Evolutionary conservation across 2,888 invertebrate genomes (phyloP).

Genomic region (Cremastinae sp.): DNA sequence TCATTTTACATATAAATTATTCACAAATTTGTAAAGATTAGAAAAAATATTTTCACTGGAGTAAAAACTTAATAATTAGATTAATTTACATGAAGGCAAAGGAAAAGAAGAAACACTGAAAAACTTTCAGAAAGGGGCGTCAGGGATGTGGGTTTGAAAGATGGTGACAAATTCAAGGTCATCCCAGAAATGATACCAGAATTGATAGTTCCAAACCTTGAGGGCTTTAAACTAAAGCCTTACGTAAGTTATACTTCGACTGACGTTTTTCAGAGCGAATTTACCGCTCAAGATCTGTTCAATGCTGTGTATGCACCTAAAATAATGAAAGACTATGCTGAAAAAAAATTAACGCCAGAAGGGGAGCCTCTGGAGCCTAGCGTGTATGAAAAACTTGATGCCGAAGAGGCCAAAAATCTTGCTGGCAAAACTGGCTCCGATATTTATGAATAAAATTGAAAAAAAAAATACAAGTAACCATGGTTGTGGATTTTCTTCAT

Average conservation of each 20-base stretch:
- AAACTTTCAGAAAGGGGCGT: conserved; percentile 85
- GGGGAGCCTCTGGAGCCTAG: conserved; percentile 88
- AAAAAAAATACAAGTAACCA: background rate
- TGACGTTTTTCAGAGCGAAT: conserved; percentile 89
- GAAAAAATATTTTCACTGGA: no score
- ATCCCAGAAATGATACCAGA: conserved; percentile 96
- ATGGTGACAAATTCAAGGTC: conserved; percentile 82
- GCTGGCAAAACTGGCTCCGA: conserved; percentile 91
- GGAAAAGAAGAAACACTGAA: no score
- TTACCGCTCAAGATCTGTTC: conserved; percentile 91
- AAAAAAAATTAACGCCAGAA: conserved; percentile 83
- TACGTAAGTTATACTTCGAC: conserved; percentile 93
- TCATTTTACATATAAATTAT: no score
- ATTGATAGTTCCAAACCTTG: conserved; percentile 94
- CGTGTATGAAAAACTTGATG: conserved; percentile 85
- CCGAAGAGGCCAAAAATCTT: conserved; percentile 86
- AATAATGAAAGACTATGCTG: conserved; percentile 88
- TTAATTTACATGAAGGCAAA: no score
- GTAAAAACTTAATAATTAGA: no score
- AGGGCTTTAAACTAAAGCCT: conserved; percentile 91
- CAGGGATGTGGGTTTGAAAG: conserved; percentile 83
- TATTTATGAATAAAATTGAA: conserved; percentile 77
- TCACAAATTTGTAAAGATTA: no score
- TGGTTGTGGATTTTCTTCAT: background rate
- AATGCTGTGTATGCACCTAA: conserved; percentile 90